Evolutionary conservation across 2,113 vertebrate genomes (phyloP).

Genomic region (Clinocottus analis): DNA sequence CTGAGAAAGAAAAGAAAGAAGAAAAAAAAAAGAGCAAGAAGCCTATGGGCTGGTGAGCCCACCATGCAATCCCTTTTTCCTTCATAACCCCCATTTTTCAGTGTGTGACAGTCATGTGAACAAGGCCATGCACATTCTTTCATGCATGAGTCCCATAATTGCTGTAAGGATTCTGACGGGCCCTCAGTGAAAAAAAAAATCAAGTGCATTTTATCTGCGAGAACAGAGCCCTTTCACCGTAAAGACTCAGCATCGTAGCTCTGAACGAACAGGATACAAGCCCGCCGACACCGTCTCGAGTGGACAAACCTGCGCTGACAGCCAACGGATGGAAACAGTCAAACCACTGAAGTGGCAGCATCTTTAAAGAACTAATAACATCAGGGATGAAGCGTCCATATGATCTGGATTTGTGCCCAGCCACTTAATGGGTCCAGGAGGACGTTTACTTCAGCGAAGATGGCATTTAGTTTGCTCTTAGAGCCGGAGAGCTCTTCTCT

Average conservation of each 20-base stretch:
- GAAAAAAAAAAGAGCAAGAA: slow-evolving; percentile 42
- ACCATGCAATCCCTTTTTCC: slow-evolving; percentile 50
- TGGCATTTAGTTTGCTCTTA: slow-evolving; percentile 59
- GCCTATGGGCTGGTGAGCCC: slow-evolving; percentile 52
- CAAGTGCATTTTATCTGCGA: slow-evolving; percentile 61
- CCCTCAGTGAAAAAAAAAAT: slow-evolving; percentile 49
- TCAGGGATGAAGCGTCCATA: slow-evolving; percentile 38
- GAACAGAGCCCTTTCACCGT: slow-evolving; percentile 21
- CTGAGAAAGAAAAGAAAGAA: slow-evolving; percentile 19
- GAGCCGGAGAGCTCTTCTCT: slow-evolving; percentile 47
- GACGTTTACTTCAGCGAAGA: slow-evolving; percentile 51
- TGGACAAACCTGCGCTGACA: slow-evolving; percentile 8
- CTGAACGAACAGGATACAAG: slow-evolving; percentile 20
- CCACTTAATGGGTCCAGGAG: slow-evolving; percentile 60
- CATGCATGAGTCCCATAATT: slow-evolving; percentile 75
- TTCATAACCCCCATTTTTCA: slow-evolving; percentile 27
- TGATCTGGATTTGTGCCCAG: slow-evolving; percentile 55
- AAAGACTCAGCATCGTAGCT: slow-evolving; percentile 18
- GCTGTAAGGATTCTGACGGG: slow-evolving; percentile 66
- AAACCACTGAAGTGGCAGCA: slow-evolving; percentile 21
- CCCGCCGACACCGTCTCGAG: neutral
- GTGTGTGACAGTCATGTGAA: slow-evolving; percentile 83
- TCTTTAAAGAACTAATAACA: slow-evolving; percentile 50
- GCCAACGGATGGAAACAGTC: slow-evolving; percentile 10
- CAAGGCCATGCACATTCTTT: slow-evolving; percentile 78